These are phyloP conservation scores for Mycteria americana DNA, from an alignment of 2,797 vertebrate genomes.

Conservation along the genomic window DNA sequence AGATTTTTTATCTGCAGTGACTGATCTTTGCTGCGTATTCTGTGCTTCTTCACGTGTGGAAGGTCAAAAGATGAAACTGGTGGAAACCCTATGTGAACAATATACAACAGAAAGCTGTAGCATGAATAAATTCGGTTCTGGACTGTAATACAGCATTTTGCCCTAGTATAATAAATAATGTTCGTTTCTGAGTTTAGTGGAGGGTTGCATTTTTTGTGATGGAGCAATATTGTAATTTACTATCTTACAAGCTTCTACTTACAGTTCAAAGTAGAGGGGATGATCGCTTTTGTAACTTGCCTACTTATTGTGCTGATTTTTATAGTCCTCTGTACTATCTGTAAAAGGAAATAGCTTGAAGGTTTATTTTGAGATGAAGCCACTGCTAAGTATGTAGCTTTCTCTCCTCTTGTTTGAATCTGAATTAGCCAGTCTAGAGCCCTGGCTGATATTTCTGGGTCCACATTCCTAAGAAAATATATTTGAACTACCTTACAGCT, in stretches of 20 bases:
- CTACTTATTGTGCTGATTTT: not conserved
- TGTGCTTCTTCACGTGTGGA: not conserved
- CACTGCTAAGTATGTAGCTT: not conserved
- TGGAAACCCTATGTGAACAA: not conserved
- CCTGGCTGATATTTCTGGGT: not conserved
- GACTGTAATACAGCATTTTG: not conserved
- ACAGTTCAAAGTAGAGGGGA: not conserved
- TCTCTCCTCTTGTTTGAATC: not conserved
- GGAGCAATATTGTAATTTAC: not conserved
- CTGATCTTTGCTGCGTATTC: not conserved
- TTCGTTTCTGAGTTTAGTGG: not conserved
- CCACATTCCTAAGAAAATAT: not conserved
- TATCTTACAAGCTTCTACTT: not conserved
- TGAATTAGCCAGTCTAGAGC: not conserved
- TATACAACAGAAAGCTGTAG: not conserved
- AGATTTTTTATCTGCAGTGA: conserved; percentile 19
- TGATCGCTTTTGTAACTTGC: not conserved
- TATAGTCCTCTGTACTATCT: not conserved
- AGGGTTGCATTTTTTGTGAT: not conserved
- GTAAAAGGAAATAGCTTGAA: not conserved
- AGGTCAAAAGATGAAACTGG: conserved; percentile 14
- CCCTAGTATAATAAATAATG: not conserved
- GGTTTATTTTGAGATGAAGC: not conserved
- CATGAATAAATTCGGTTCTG: not conserved
- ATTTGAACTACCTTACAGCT: not conserved